Evolutionary conservation across 2,797 vertebrate genomes (phyloP).

Genomic region (Catamblyrhynchus diadema): DNA sequence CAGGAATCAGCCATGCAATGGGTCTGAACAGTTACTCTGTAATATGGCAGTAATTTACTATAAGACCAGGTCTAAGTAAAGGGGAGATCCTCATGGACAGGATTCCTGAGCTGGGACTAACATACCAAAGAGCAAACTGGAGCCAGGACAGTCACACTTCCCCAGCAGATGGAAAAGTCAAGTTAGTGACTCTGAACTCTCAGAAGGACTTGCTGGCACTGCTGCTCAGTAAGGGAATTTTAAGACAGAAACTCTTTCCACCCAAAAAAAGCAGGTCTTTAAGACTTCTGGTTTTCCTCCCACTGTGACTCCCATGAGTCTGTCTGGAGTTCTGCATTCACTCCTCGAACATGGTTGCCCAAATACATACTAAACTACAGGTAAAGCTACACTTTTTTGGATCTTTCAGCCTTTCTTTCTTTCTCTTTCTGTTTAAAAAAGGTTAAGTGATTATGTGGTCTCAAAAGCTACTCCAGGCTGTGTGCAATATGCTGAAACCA

Average conservation of each 20-base stretch:
- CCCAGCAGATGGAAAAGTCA: background rate
- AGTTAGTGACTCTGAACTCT: background rate
- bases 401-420: background rate
- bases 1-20: background rate
- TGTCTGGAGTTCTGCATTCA: background rate
- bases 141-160: background rate
- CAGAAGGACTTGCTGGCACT: background rate
- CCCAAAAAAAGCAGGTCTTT: background rate
- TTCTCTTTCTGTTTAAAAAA: constrained; percentile 10
- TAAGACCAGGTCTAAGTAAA: accelerated
- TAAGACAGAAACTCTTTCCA: background rate
- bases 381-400: constrained; percentile 31
- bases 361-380: background rate
- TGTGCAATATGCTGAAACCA: constrained; percentile 40
- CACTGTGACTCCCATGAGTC: background rate
- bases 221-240: background rate
- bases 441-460: constrained; percentile 32
- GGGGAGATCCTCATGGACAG: background rate
- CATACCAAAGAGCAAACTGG: background rate
- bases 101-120: background rate
- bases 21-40: background rate
- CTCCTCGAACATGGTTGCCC: background rate
- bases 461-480: constrained; percentile 26
- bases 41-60: background rate
- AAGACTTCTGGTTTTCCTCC: background rate